These are phyloP conservation scores for Polyodon spathula DNA, from an alignment of 2,113 vertebrate genomes.

Conservation along the genomic window DNA sequence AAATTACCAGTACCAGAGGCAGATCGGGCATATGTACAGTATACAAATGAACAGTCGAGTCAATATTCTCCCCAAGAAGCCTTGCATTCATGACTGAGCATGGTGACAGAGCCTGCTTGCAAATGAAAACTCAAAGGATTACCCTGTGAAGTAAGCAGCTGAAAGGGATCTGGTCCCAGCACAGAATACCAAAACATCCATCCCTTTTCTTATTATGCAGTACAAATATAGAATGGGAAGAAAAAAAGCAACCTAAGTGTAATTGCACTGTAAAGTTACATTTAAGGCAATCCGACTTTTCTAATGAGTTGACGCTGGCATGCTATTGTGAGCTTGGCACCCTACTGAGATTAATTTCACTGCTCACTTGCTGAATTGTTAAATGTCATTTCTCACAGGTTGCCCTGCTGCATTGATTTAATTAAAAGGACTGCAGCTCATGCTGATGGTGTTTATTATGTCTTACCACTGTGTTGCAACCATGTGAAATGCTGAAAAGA, in stretches of 20 bases:
- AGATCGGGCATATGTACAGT: too few species aligned
- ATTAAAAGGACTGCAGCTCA: constrained; percentile 6
- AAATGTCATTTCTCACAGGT: constrained; percentile 17
- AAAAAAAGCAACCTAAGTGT: background rate
- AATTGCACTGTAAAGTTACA: background rate
- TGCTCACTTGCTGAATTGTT: constrained; percentile 11
- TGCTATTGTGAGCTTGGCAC: background rate
- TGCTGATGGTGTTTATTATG: constrained; percentile 1
- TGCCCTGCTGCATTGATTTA: constrained; percentile 1
- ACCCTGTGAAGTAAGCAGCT: background rate
- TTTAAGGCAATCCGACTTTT: background rate
- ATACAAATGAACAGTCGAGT: background rate
- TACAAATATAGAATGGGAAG: too few species aligned
- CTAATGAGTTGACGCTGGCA: constrained; percentile 6
- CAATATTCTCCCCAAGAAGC: background rate
- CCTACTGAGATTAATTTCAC: constrained; percentile 9
- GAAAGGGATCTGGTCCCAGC: background rate
- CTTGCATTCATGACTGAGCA: too few species aligned
- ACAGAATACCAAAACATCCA: background rate
- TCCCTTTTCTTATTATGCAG: background rate
- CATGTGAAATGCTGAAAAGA: too few species aligned
- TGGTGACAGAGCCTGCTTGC: background rate
- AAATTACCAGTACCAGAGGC: too few species aligned
- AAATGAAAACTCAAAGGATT: background rate
- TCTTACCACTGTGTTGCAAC: too few species aligned